Percentiles rank a stretch among this genome's conserved stretches.
Conservation (phyloP, 2,113 vertebrate species). For the Mustelus asterias region DNA sequence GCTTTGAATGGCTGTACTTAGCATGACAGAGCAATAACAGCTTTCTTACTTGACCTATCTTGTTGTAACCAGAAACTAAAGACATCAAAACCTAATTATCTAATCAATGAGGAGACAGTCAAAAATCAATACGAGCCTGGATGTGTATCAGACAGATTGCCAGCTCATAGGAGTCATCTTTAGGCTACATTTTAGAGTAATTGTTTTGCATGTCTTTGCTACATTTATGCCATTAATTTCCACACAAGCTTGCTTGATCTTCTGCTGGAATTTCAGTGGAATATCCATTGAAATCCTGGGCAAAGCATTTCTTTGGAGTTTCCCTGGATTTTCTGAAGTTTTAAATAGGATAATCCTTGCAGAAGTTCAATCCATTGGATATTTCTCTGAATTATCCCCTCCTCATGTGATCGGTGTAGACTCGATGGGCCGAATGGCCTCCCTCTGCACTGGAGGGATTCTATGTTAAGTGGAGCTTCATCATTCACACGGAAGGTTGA, state of each 20-base stretch:
- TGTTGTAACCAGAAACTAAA: constrained; percentile 26
- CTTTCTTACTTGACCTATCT: constrained; percentile 10
- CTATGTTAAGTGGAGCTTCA: neutral
- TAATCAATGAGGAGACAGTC: constrained; percentile 28
- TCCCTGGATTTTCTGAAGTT: neutral
- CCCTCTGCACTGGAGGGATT: too few species aligned
- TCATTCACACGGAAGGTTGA: too few species aligned
- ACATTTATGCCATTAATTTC: neutral
- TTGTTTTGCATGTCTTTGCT: neutral
- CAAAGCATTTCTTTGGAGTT: neutral
- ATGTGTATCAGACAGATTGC: neutral
- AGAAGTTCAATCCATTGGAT: neutral
- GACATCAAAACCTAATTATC: constrained; percentile 33
- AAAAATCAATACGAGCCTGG: constrained; percentile 2
- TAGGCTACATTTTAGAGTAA: neutral
- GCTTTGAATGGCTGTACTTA: neutral
- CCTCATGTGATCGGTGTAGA: neutral
- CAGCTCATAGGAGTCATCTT: neutral
- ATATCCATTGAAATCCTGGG: neutral
- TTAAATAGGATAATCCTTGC: neutral
- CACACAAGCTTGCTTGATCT: neutral
- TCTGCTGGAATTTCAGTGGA: neutral
- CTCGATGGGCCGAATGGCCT: too few species aligned
- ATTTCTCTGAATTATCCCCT: neutral
- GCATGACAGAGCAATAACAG: neutral